Evolutionary conservation across 2,888 invertebrate species (phyloP), one percentile per base, ranked within the genome.

Genomic region (Hirtodrosophila alboralis): DNA sequence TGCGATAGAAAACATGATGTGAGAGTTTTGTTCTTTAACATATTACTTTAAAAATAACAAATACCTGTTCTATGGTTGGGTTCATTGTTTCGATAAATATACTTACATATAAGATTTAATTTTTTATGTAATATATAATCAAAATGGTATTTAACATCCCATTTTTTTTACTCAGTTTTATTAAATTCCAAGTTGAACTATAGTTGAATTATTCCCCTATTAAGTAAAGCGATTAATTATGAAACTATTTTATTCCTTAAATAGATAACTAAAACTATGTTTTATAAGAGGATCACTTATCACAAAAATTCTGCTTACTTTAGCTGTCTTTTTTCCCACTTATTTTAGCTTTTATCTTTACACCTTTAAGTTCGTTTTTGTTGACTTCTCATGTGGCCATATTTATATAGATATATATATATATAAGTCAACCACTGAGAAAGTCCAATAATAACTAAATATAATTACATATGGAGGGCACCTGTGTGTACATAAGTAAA

Each of bases 271-370:
- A 23, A 23, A 23, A 18, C 9, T n/a, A 36, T 23, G 23, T 23
- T 23, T 23, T 23, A 23, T 23, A 23, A 23, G 23, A 23, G 23
- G 23, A 23, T 36, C 28, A 18, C 30, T 31, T 51, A 37, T 49
- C 43, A 43, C 43, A 51, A 49, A 37, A 23, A 51, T 38, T 62
- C 16, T 43, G 26, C 14, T 41, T 41, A 18, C 12, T 21, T 31
- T 49, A 36, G 28, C 36, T 41, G n/a, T 18, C 16, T 31, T 41
- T 21, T 26, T 41, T 26, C 13, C n/a, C n/a, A 9, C 13, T 36
- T 18, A 6, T 33, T 44, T 38, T 14, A n/a, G 13, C 33, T 51
- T 34, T 43, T 65, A 72, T 66, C 53, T 53, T 59, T 59, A 31
- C 45, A 45, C 44, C 27, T 16, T 43, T 49, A 23, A 16, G 28